Evolutionary conservation across 1,140 invertebrate genomes (phyloP).

Genomic region (Pseudobourletiella spinata): DNA sequence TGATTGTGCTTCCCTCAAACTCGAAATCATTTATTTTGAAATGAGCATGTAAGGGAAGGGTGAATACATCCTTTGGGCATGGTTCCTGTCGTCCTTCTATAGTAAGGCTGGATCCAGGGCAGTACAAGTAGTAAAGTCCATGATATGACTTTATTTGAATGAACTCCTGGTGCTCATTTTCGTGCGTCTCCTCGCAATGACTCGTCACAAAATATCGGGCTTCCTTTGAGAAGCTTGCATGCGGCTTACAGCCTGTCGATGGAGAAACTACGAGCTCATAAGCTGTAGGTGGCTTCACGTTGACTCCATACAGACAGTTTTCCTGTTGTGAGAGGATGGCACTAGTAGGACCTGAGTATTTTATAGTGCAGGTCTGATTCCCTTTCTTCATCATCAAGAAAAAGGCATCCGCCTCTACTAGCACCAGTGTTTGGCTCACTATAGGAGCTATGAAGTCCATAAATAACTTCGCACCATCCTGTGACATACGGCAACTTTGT

Average conservation of each 20-base stretch:
- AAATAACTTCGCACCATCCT: conserved; percentile 4
- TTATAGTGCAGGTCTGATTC: conserved; percentile 11
- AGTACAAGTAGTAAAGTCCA: conserved; percentile 12
- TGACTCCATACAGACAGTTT: conserved; percentile 4
- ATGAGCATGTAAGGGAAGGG: not conserved
- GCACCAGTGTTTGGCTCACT: conserved; percentile 1
- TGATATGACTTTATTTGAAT: conserved; percentile 14
- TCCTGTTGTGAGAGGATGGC: not conserved
- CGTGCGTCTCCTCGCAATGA: not conserved
- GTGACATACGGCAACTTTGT: not conserved
- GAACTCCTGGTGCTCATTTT: conserved; percentile 1
- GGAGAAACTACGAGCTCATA: conserved; percentile 17
- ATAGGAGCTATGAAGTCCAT: conserved; percentile 14
- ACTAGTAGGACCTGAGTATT: conserved; percentile 9
- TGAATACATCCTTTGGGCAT: conserved; percentile 13
- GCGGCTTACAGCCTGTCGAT: not conserved
- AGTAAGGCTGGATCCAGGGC: not conserved
- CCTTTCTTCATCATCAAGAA: conserved; percentile 7
- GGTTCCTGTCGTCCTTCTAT: not conserved
- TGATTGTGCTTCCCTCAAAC: conserved; percentile 6
- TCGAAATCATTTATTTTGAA: conserved; percentile 21
- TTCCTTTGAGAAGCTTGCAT: not conserved
- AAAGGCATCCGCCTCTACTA: conserved; percentile 19
- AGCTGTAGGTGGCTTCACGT: not conserved
- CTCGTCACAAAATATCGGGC: conserved; percentile 1